These are phyloP conservation scores for Dinocampus coccinellae DNA, from an alignment of 2,888 invertebrate genomes.

Conservation along the genomic window DNA sequence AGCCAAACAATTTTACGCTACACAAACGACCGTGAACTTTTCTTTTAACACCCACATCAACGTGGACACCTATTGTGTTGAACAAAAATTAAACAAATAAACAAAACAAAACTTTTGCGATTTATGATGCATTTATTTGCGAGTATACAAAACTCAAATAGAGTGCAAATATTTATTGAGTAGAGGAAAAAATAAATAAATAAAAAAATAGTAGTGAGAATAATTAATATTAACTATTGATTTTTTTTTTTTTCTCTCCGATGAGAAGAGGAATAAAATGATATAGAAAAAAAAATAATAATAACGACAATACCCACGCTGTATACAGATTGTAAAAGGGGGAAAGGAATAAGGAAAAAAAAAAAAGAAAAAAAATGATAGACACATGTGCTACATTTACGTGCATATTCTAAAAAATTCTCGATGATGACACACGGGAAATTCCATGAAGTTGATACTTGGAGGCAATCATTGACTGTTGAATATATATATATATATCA, in stretches of 20 bases:
- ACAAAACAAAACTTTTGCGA: no score
- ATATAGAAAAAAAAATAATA: neutral
- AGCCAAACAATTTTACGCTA: slow-evolving; percentile 41
- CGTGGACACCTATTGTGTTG: slow-evolving; percentile 39
- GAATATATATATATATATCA: slow-evolving; percentile 15
- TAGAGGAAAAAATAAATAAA: no score
- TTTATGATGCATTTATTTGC: slow-evolving; percentile 49
- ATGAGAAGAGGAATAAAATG: neutral
- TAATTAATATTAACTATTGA: no score
- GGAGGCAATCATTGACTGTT: slow-evolving; percentile 28
- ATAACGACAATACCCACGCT: slow-evolving; percentile 9
- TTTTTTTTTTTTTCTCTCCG: no score
- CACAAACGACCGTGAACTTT: slow-evolving; percentile 48
- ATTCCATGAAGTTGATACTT: slow-evolving; percentile 18
- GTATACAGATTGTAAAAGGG: neutral
- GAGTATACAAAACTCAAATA: no score
- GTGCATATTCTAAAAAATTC: slow-evolving; percentile 13
- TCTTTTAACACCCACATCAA: slow-evolving; percentile 45
- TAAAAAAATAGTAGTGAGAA: no score
- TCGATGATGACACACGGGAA: slow-evolving; percentile 20
- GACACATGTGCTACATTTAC: neutral
- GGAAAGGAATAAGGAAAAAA: neutral
- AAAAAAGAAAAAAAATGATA: neutral
- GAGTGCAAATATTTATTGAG: no score
- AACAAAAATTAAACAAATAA: no score